Conservation (phyloP, 1,140 invertebrate genomes). For the Pseudomyrmex pallidus region DNA sequence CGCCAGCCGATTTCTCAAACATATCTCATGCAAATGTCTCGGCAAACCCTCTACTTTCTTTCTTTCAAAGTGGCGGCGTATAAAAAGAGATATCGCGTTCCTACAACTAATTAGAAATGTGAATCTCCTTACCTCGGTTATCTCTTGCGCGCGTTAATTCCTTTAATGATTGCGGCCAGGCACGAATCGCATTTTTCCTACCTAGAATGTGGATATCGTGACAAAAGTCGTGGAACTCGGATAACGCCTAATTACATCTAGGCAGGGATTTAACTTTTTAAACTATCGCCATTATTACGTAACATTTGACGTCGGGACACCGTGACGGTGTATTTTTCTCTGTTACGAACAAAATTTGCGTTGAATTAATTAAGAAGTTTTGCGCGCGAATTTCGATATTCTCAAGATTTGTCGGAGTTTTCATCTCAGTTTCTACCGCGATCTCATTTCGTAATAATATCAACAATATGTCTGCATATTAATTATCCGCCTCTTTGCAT, state of each 20-base stretch:
- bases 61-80: slow-evolving; percentile 25
- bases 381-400: neutral
- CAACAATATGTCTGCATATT: slow-evolving; percentile 20
- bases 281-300: slow-evolving; percentile 56
- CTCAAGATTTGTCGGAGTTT: neutral
- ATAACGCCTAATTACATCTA: slow-evolving; percentile 47
- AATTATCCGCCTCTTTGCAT: slow-evolving; percentile 21
- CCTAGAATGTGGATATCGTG: slow-evolving; percentile 52
- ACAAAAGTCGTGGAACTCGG: slow-evolving; percentile 59
- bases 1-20: slow-evolving; percentile 50
- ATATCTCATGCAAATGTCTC: slow-evolving; percentile 55
- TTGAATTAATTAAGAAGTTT: slow-evolving; percentile 37
- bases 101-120: slow-evolving; percentile 59
- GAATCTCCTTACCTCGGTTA: slow-evolving; percentile 58
- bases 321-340: slow-evolving; percentile 16
- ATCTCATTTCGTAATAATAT: slow-evolving; percentile 5
- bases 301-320: slow-evolving; percentile 39
- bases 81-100: slow-evolving; percentile 58
- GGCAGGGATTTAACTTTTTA: slow-evolving; percentile 51
- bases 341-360: slow-evolving; percentile 11
- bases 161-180: slow-evolving; percentile 58
- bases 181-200: slow-evolving; percentile 57
- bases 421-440: neutral
- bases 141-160: slow-evolving; percentile 56
- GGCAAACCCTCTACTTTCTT: neutral